These are phyloP conservation scores for Petrophora chlorosata DNA, from an alignment of 2,888 invertebrate genomes.

Conservation along the genomic window DNA sequence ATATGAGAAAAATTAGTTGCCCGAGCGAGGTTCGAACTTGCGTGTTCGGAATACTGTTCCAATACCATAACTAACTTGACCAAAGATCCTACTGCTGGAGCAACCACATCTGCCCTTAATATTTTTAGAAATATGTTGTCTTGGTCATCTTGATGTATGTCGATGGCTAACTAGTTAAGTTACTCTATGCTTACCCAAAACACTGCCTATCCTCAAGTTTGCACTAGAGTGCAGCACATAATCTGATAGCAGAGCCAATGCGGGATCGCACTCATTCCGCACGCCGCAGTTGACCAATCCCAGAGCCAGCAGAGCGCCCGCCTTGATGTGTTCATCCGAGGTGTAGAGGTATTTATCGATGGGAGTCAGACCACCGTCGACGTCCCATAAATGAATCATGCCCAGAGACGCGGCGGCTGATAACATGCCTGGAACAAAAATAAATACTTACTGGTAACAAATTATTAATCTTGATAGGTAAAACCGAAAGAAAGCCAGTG, in stretches of 20 bases:
- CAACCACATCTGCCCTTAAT: too few relatives aligned
- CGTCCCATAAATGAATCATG: conserved; percentile 98
- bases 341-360: conserved; percentile 99
- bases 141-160: too few relatives aligned
- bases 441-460: too few relatives aligned
- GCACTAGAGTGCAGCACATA: conserved; percentile 94
- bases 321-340: conserved; percentile 97
- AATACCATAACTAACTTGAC: too few relatives aligned
- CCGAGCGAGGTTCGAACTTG: too few relatives aligned
- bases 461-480: too few relatives aligned
- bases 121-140: too few relatives aligned
- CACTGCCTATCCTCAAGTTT: conserved; percentile 93
- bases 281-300: conserved; percentile 99
- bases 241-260: conserved; percentile 96
- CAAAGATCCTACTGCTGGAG: too few relatives aligned
- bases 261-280: conserved; percentile 98
- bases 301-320: conserved; percentile 97
- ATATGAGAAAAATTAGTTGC: too few relatives aligned
- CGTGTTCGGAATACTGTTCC: too few relatives aligned
- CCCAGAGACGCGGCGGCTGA: conserved; percentile 99
- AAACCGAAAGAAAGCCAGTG: too few relatives aligned
- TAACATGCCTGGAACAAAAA: conserved; percentile 93
- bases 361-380: conserved; percentile 98
- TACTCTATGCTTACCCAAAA: conserved; percentile 86
- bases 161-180: too few relatives aligned